phyloP scores from a whole-genome alignment of 2,888 invertebrate species.

The Euclidia mi region DNA sequence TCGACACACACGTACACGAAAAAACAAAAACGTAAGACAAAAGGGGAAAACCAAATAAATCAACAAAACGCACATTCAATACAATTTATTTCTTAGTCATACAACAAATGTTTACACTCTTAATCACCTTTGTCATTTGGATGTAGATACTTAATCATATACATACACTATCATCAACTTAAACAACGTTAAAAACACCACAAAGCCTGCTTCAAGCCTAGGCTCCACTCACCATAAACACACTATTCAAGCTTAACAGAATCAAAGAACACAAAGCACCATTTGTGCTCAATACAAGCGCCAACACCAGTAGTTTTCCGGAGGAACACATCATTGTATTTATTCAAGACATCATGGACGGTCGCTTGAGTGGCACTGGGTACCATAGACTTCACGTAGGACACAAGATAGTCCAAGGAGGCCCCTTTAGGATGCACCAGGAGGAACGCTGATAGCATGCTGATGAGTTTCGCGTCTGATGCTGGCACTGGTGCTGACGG shows the following conservation, averaged over 20 bases:
- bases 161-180: too few relatives aligned
- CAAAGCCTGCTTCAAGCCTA: too few relatives aligned
- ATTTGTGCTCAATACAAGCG: slow-evolving; percentile 70
- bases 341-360: slow-evolving; percentile 67
- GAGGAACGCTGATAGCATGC: slow-evolving; percentile 79
- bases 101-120: too few relatives aligned
- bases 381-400: slow-evolving; percentile 74
- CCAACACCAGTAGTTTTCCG: slow-evolving; percentile 69
- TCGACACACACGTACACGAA: too few relatives aligned
- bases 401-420: slow-evolving; percentile 74
- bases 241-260: slow-evolving; percentile 37
- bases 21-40: too few relatives aligned
- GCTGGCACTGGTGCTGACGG: slow-evolving; percentile 53
- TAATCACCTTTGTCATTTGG: too few relatives aligned
- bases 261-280: slow-evolving; percentile 74
- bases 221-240: too few relatives aligned
- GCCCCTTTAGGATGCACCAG: slow-evolving; percentile 80
- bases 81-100: too few relatives aligned
- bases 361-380: slow-evolving; percentile 65
- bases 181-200: too few relatives aligned
- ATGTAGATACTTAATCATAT: too few relatives aligned
- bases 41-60: too few relatives aligned
- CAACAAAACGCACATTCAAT: too few relatives aligned
- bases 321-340: slow-evolving; percentile 71
- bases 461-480: slow-evolving; percentile 79